phyloP scores from a whole-genome alignment of 2,113 vertebrate species.

The Hyla sarda region DNA sequence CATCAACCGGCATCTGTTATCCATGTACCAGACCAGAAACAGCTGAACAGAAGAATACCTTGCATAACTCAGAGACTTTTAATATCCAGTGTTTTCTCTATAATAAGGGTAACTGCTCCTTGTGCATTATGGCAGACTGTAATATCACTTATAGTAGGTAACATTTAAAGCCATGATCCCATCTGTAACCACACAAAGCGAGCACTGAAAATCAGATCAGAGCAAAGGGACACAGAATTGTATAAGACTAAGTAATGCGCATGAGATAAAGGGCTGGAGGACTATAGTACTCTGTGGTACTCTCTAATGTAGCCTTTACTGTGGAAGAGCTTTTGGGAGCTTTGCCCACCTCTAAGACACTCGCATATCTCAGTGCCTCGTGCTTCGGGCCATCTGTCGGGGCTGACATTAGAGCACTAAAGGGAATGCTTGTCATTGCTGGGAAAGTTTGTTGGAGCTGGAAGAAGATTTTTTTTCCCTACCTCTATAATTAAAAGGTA shows the following conservation, averaged over 20 bases:
- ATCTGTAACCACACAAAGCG: neutral
- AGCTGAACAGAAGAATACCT: no score
- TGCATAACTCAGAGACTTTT: no score
- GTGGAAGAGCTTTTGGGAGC: constrained; percentile 20
- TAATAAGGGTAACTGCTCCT: neutral
- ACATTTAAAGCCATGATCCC: neutral
- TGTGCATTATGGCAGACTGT: neutral
- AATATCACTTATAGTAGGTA: neutral
- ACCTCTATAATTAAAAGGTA: constrained; percentile 54
- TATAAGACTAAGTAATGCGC: neutral
- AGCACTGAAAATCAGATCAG: no score
- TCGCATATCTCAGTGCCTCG: neutral
- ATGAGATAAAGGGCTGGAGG: neutral
- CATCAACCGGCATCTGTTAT: no score
- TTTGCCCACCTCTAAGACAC: constrained; percentile 18
- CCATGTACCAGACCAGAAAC: no score
- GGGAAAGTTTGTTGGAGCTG: constrained; percentile 42
- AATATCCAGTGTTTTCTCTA: no score
- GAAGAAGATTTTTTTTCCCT: constrained; percentile 24
- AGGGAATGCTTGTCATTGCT: constrained; percentile 39
- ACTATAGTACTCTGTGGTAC: neutral
- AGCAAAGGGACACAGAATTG: neutral
- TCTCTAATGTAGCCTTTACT: neutral
- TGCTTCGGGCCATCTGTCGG: constrained; percentile 38
- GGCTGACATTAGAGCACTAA: constrained; percentile 48